Evolutionary conservation across 2,113 vertebrate genomes (phyloP), one percentile per base, ranked within the genome.

Genomic region (Hypomesus transpacificus): DNA sequence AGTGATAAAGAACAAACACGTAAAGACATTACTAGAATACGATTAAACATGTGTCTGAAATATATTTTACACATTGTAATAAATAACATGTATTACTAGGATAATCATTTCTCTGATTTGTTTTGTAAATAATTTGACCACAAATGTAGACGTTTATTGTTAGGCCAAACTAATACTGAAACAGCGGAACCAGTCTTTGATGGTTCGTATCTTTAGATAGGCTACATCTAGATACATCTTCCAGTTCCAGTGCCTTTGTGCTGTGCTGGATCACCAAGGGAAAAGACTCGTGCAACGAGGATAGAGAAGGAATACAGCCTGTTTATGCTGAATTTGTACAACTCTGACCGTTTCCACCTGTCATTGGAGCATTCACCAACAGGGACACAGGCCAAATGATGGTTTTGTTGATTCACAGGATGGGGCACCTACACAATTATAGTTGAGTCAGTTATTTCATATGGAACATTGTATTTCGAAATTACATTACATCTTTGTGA

Each of bases 231-330:
- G 14, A 16, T 53, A 59, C 20, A 26, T 9, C 20, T 9, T 46
- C 7, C 39, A 46, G 39, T 46, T 46, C 39, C 39, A 46, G 39
- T 9, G 9, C 39, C 39, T 46, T 17, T 71, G n/a, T 78, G 76
- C 31, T 14, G 53, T 51, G 71, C 66, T 4, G 76, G 76, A 51
- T 78, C 20, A 50, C 76, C 76, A 20, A 67, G 73, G 52, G 57
- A 74, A 14, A 85, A 87, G 58, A 87, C 74, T 3, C 85, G 83
- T 46, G 85, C 80, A 7, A 62, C 56, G 11, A 85, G 26, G 53
- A 83, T 76, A 3, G 85, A 85, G 74, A 87, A 87, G 26, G 85
- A 87, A 26, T 70, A 81, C 17, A 87, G 66, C 1, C 80, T 71
- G 24, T 84, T 71, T 13, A 71, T 68, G 0, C 73, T 76, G 79